A percentile compares a stretch with the other conserved stretches of the same genome.
phyloP scores from a whole-genome alignment of 2,113 vertebrate species.

The Ammospiza nelsoni region DNA sequence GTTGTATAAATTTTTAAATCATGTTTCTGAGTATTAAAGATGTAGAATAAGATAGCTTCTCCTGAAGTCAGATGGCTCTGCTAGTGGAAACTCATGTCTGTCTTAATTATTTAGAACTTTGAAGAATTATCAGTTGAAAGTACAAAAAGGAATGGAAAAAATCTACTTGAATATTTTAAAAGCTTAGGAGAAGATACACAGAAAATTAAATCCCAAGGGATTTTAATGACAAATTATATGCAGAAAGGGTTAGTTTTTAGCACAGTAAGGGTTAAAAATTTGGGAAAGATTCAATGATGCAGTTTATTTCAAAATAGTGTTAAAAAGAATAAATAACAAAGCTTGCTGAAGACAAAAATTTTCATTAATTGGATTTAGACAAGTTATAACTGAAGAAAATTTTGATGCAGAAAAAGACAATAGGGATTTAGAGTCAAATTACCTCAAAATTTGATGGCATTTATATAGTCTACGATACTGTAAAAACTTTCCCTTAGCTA shows the following conservation, averaged over 20 bases:
- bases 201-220: not conserved
- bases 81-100: not conserved
- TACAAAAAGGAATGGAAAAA: not conserved
- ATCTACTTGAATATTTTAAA: not conserved
- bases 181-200: not conserved
- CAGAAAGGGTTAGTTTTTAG: not conserved
- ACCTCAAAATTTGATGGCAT: not conserved
- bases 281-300: not conserved
- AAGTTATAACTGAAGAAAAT: not conserved
- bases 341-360: not conserved
- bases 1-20: not conserved
- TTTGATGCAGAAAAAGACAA: not conserved
- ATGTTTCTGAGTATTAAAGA: not conserved
- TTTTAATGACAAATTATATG: not conserved
- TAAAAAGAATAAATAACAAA: not conserved
- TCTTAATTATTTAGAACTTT: constrained; percentile 5
- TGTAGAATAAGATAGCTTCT: not conserved
- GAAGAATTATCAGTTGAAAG: not conserved
- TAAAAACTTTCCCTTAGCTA: not conserved
- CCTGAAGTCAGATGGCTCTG: not conserved
- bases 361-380: not conserved
- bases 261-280: not conserved
- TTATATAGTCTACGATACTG: not conserved
- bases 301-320: not conserved
- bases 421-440: not conserved